A percentile compares a stretch with the other conserved stretches of the same genome.
phyloP scores from a whole-genome alignment of 2,113 vertebrate species.

The Bothrops jararaca region DNA sequence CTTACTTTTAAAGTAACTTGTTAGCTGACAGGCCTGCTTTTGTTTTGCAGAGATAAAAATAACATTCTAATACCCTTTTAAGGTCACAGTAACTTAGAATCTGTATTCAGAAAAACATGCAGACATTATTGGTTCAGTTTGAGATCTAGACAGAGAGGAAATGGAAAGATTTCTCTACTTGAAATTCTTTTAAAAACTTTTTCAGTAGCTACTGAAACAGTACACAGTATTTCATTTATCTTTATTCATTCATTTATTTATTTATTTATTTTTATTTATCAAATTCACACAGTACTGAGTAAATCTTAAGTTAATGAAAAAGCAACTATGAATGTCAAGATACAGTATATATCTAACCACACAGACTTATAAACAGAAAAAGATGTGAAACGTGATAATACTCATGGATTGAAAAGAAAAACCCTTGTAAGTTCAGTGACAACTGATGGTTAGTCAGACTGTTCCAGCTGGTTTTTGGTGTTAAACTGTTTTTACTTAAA shows the following conservation, averaged over 20 bases:
- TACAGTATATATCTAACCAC: not conserved
- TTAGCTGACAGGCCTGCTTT: conserved; percentile 14
- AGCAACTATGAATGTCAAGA: conserved; percentile 7
- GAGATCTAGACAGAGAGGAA: conserved; percentile 3
- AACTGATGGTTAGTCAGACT: not conserved
- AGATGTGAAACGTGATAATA: conserved; percentile 14
- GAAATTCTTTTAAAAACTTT: conserved; percentile 30
- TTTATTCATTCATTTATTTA: not conserved
- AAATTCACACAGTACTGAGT: conserved; percentile 15
- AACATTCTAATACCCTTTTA: conserved; percentile 18
- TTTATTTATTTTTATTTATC: not conserved
- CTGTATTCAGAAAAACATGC: not conserved
- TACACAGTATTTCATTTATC: conserved; percentile 8
- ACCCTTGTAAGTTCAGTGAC: not conserved
- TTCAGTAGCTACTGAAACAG: conserved; percentile 17
- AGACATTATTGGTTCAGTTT: not conserved
- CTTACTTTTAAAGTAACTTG: conserved; percentile 12
- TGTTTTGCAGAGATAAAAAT: conserved; percentile 12
- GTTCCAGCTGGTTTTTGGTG: not conserved
- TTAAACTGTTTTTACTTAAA: not conserved
- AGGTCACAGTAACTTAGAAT: not conserved
- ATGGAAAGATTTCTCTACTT: not conserved
- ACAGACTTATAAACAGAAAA: conserved; percentile 12
- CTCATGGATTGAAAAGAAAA: not conserved
- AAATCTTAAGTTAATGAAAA: conserved; percentile 16